Conservation (phyloP, 2,113 vertebrate species). For the Engystomops pustulosus region DNA sequence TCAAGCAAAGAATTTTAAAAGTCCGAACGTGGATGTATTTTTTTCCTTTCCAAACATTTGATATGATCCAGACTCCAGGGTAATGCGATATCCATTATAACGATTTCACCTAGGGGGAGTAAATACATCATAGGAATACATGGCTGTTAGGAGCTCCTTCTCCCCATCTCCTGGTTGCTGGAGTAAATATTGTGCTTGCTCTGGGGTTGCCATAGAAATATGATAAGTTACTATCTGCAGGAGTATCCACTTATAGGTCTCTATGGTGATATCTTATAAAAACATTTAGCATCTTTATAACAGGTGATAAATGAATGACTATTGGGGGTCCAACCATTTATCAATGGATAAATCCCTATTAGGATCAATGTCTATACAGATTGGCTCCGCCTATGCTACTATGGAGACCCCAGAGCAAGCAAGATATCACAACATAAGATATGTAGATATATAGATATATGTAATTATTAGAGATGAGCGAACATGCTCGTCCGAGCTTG, state of each 20-base stretch:
- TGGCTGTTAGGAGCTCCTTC: not conserved
- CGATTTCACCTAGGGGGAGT: not conserved
- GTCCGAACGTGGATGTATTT: not conserved
- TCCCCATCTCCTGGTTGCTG: not conserved
- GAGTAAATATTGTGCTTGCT: slow-evolving; percentile 5
- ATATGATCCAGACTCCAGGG: slow-evolving; percentile 24
- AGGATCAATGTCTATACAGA: too few species aligned
- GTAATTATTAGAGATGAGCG: too few species aligned
- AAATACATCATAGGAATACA: not conserved
- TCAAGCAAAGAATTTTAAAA: slow-evolving; percentile 37
- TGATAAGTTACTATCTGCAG: too few species aligned
- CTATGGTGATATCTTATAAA: too few species aligned
- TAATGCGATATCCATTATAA: not conserved
- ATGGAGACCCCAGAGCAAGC: not conserved
- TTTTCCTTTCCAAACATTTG: slow-evolving; percentile 19
- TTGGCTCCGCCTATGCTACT: not conserved
- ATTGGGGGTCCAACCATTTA: too few species aligned
- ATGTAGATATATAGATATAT: too few species aligned
- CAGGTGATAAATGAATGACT: too few species aligned
- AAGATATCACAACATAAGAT: not conserved
- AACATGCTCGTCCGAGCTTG: too few species aligned
- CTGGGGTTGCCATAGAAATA: not conserved
- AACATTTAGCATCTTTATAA: too few species aligned
- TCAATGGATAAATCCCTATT: too few species aligned
- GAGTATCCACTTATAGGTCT: too few species aligned